A percentile compares a stretch with the other conserved stretches of the same genome.
Evolutionary conservation across 2,888 invertebrate species (phyloP).

Genomic region (Drosophila nigricruria): DNA sequence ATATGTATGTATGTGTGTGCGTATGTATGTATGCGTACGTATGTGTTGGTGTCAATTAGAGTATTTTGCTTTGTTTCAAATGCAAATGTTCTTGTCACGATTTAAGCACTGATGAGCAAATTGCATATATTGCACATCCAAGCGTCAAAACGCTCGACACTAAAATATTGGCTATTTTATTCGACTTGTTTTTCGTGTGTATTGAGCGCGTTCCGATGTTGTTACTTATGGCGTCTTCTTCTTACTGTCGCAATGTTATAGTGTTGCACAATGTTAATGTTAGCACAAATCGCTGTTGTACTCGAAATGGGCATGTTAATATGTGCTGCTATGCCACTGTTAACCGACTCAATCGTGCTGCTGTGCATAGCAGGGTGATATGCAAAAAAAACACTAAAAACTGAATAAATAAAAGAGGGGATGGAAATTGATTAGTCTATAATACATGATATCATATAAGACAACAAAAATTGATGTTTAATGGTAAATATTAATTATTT

Average conservation of each 20-base stretch:
- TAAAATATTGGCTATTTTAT: slow-evolving; percentile 26
- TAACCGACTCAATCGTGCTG: background rate
- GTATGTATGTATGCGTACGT: background rate
- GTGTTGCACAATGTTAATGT: slow-evolving; percentile 36
- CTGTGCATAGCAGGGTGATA: background rate
- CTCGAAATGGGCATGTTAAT: slow-evolving; percentile 13
- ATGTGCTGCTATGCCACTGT: too few relatives aligned
- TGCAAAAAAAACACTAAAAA: too few relatives aligned
- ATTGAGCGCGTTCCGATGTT: slow-evolving; percentile 55
- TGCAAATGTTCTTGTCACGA: slow-evolving; percentile 18
- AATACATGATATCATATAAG: too few relatives aligned
- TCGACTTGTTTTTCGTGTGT: slow-evolving; percentile 16
- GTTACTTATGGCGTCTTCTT: slow-evolving; percentile 40
- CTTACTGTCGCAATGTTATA: slow-evolving; percentile 41
- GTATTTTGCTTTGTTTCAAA: slow-evolving; percentile 4
- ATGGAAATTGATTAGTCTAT: too few relatives aligned
- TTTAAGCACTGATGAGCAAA: slow-evolving; percentile 17
- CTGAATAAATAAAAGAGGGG: too few relatives aligned
- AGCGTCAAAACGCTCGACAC: slow-evolving; percentile 14
- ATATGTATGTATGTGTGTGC: background rate
- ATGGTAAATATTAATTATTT: too few relatives aligned
- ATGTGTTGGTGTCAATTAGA: slow-evolving; percentile 20
- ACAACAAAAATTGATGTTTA: too few relatives aligned
- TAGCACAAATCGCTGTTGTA: slow-evolving; percentile 20
- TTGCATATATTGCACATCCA: slow-evolving; percentile 32